phyloP scores from a whole-genome alignment of 2,888 invertebrate genomes.

The Andricus quercusramuli region DNA sequence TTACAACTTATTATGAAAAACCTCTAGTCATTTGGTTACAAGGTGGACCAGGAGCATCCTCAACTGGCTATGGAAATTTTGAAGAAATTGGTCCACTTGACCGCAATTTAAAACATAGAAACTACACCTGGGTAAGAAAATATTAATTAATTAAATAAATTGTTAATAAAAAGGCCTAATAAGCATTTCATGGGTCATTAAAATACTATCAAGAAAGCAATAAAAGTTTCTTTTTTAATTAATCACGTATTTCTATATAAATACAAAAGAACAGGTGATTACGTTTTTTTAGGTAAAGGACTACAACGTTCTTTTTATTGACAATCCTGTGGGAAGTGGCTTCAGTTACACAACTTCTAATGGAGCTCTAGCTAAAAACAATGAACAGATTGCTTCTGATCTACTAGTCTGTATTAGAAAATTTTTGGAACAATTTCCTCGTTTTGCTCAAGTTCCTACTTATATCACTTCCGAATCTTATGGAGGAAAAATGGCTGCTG shows the following conservation, averaged over 20 bases:
- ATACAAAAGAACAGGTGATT: not conserved
- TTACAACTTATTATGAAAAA: conserved; percentile 53
- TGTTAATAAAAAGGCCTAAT: too few species aligned
- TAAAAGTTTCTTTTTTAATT: not conserved
- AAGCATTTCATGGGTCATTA: too few species aligned
- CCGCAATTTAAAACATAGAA: conserved; percentile 79
- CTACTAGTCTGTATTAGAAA: conserved; percentile 86
- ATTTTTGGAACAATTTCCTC: conserved; percentile 85
- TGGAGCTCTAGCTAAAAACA: conserved; percentile 80
- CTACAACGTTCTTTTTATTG: conserved; percentile 92
- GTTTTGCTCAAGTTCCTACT: conserved; percentile 86
- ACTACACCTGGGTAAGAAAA: conserved; percentile 80
- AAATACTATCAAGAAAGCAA: too few species aligned
- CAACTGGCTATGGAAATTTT: conserved; percentile 83
- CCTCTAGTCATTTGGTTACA: conserved; percentile 81
- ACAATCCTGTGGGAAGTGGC: conserved; percentile 94
- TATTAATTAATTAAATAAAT: not conserved
- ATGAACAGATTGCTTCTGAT: conserved; percentile 86
- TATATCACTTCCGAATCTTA: conserved; percentile 95
- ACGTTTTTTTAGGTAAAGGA: conserved; percentile 82
- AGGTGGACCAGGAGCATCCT: conserved; percentile 81
- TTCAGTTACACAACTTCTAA: conserved; percentile 87
- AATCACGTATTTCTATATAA: not conserved
- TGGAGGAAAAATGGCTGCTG: conserved; percentile 95
- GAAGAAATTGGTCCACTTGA: conserved; percentile 82